These are phyloP conservation scores for Megalops atlanticus DNA, from an alignment of 2,113 vertebrate genomes.

Conservation along the genomic window DNA sequence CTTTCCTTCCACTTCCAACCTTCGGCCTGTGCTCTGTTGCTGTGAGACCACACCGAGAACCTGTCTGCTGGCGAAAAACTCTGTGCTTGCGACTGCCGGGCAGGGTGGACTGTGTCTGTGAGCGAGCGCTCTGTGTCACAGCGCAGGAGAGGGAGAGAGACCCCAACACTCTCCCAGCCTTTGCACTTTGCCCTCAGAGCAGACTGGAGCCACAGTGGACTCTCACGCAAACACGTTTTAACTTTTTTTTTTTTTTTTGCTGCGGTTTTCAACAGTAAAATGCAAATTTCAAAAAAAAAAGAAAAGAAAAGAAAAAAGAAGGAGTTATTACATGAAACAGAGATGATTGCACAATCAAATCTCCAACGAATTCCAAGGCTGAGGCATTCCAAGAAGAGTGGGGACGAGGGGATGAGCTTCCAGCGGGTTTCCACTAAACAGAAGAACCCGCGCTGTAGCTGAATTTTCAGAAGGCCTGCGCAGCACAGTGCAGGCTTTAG, in stretches of 20 bases:
- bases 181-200: slow-evolving; percentile 29
- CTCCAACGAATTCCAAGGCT: slow-evolving; percentile 21
- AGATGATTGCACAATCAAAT: slow-evolving; percentile 62
- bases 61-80: slow-evolving; percentile 19
- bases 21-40: slow-evolving; percentile 55
- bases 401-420: background rate
- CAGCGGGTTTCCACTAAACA: background rate
- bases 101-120: background rate
- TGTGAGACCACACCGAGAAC: slow-evolving; percentile 48
- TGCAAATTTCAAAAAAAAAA: slow-evolving; percentile 53
- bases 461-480: background rate
- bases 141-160: background rate
- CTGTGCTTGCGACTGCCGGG: slow-evolving; percentile 7
- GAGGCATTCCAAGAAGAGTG: background rate
- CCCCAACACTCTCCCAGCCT: background rate
- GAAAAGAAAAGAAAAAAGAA: background rate
- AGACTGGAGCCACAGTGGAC: slow-evolving; percentile 38
- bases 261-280: slow-evolving; percentile 63
- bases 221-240: slow-evolving; percentile 40
- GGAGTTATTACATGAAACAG: slow-evolving; percentile 16
- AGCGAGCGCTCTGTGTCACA: background rate
- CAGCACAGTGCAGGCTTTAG: background rate
- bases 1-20: slow-evolving; percentile 47
- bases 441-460: background rate
- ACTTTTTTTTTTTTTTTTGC: slow-evolving; percentile 53